Base-by-base conservation (phyloP, 2,113 vertebrate genomes). In the Tetrax tetrax region DNA sequence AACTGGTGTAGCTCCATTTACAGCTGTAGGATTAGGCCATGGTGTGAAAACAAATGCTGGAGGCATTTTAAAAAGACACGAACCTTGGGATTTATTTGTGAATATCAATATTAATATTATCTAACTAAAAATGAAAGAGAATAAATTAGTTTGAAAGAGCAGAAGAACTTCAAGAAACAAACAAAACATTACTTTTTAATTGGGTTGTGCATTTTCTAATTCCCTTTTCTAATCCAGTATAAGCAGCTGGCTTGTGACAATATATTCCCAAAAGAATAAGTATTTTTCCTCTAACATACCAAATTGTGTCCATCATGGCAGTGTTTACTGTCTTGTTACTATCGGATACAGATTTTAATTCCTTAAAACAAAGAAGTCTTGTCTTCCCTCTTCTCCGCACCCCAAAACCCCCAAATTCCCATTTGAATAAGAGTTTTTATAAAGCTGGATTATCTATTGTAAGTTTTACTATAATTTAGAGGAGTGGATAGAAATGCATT, bases 191-290 rank as follows among this genome's bases (percentile, higher is more conserved):
- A 53, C 72, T 95, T 95, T 93, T 96, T 94, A 96, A 94, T 96
- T 96, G 82, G 56, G 12, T 74, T 93, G 90, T 96, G 96, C 50
- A 63, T 95, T 95, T 92, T 78, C 78, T 91, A 96, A 97, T 96
- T 97, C 93, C 93, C 93, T 96, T 90, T 94, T 89, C 93, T 95
- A 94, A 97, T 93, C 78, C 90, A 51, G 7, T 91, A 5, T 91
- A 89, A 96, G 75, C 93, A 96, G 90, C 87, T 94, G 90, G 63
- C 50, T 91, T 86, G 92, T 95, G 90, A 92, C 90, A 96, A 63
- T 69, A 10, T 77, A 90, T 90, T 96, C 95, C 88, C 93, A 35
- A 38, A 93, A 74, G 93, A 85, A 59, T 38, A 33, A 50, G 50
- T 25, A 33, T 9, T 76, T 93, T 88, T 85, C 59, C 41, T 85